Evolutionary conservation across 2,797 vertebrate genomes (phyloP), one percentile per base, ranked within the genome.

Genomic region (Tenualosa ilisha): DNA sequence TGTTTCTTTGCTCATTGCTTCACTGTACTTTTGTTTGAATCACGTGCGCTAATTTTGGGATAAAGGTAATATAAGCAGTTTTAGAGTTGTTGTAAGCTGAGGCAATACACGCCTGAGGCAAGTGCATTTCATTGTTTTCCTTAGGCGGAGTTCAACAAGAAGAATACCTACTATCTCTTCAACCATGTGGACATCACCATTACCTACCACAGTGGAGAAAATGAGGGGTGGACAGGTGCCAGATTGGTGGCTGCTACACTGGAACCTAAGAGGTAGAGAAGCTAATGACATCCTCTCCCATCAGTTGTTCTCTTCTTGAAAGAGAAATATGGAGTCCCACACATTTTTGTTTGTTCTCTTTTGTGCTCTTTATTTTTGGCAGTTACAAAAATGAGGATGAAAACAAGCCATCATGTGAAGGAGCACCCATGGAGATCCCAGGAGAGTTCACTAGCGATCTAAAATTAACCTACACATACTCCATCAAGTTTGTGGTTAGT

Each of bases 141-240:
- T 94, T 91, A 99, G 97, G 86, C 94, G 1, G 95, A 97, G 84
- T 98, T 98, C 92, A 97, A 97, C 92, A 97, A 96, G 93, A 97
- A 94, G 91, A 96, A 96, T 91, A 97, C 95, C 3, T 97, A 94
- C 92, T 98, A 98, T 86, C 90, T 98, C 86, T 98, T 99, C 94
- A 99, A 97, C 90, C 97, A 98, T 0, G 93, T 98, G 89, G 97
- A 97, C 86, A 97, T 98, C 89, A 96, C 90, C 82, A 97, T 99
- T 91, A 93, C 91, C n/a, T 98, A 96, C 93, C 97, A 98, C 89
- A 97, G 91, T 0, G 96, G 95, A 61, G 91, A 88, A 22, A 79
- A 88, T 6, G 96, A 95, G 87, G 96, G 93, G 40, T 96, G 96
- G 96, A 92, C 24, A 59, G 95, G 96, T 6, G 94, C 96, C 84